Base-by-base conservation (phyloP, 2,113 vertebrate genomes). In the Gallinago media region DNA sequence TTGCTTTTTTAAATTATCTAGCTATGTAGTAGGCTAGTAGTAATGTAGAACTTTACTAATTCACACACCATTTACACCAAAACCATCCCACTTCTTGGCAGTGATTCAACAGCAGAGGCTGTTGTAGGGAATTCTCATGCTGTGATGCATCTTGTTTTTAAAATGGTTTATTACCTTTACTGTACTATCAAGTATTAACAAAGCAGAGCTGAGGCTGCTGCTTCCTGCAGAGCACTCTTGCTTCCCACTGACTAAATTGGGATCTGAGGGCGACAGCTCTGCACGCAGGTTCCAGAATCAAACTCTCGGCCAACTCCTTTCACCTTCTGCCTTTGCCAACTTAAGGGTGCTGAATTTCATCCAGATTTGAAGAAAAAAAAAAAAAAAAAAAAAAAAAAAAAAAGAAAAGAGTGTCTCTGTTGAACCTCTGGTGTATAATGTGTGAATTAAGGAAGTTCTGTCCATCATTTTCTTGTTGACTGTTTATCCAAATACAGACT, bases 271-370 rank as follows among this genome's bases (percentile, higher is more conserved):
- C 65, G 46, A 70, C 49, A 65, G 55, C 72, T 80, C 73, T 47
- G 67, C 72, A 42, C 8, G 6, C 16, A n/a, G 73, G 27, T 59
- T 52, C 31, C 38, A 68, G 18, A 56, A 40, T 46, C 23, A 26
- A 65, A 72, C 76, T 46, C 36, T 70, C 31, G 4, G 44, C 36
- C 42, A 70, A 27, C 13, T 87, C 18, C 49, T 79, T 82, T 97
- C 71, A 73, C 66, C n/a, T 88, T 81, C 62, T 93, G 89, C 92
- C 94, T 88, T 96, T 85, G 81, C 36, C 21, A 74, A 80, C 34
- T 91, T 71, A 58, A 80, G 59, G 94, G 93, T 95, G 93, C 89
- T 95, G 93, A 95, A 72, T 88, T 89, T 85, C 49, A 66, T 61
- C 47, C 19, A 61, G 6, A 23, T 40, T 47, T 31, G 15, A 20